These are phyloP conservation scores for Diphyllodes magnificus DNA, from an alignment of 2,113 vertebrate species.

Conservation along the genomic window DNA sequence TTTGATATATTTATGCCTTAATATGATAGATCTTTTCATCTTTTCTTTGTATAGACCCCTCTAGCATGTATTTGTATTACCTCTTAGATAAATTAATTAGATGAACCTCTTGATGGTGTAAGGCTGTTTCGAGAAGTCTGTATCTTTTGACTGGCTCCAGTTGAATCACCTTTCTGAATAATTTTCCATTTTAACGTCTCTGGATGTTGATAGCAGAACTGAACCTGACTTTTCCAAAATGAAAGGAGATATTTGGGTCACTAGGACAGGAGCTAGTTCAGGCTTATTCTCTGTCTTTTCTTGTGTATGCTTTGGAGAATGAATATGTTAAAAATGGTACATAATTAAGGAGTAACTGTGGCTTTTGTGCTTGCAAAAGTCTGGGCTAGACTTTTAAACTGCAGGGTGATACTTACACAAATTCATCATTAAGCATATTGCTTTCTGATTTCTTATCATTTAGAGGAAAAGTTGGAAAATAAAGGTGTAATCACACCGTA, in stretches of 20 bases:
- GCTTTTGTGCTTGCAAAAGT: not conserved
- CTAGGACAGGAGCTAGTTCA: not conserved
- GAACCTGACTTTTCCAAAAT: not conserved
- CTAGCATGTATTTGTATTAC: not conserved
- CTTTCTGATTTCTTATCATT: not conserved
- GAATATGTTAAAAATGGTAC: not conserved
- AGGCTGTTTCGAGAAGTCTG: not conserved
- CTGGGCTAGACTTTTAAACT: not conserved
- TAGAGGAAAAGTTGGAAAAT: not conserved
- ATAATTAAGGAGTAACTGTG: not conserved
- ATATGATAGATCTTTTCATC: not conserved
- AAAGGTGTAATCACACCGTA: not conserved
- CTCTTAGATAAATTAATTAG: not conserved
- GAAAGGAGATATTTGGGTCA: not conserved
- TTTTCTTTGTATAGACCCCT: not conserved
- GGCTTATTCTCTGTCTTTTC: not conserved
- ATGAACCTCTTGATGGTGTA: not conserved
- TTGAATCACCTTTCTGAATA: not conserved
- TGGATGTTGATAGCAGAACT: not conserved
- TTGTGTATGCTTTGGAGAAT: not conserved
- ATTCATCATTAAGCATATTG: not conserved
- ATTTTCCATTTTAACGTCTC: not conserved
- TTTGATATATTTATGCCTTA: not conserved
- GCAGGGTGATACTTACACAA: not conserved
- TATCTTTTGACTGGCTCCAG: not conserved